A percentile compares a stretch with the other conserved stretches of the same genome.
phyloP scores from a whole-genome alignment of 2,888 invertebrate species.

The Cotesia congregata region DNA sequence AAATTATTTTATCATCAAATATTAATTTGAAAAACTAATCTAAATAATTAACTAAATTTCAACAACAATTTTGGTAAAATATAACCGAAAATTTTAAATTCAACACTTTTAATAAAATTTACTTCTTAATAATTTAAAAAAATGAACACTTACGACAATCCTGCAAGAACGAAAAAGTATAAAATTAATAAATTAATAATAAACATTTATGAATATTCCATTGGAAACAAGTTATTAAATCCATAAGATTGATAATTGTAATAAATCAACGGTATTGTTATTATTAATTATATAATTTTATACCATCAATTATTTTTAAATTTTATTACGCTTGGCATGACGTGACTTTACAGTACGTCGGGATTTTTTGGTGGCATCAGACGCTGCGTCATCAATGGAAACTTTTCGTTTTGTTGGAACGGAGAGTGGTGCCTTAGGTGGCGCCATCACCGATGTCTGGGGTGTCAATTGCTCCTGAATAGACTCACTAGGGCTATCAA shows the following conservation, averaged over 20 bases:
- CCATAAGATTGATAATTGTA: not conserved
- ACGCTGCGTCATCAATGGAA: constrained; percentile 38
- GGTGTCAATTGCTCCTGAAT: constrained; percentile 39
- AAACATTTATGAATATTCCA: not conserved
- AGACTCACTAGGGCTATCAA: constrained; percentile 59
- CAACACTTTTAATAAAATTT: not conserved
- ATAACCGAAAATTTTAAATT: not conserved
- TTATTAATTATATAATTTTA: constrained; percentile 49
- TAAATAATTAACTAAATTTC: too few relatives aligned
- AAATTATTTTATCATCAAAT: too few relatives aligned
- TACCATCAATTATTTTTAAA: constrained; percentile 62
- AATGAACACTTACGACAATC: constrained; percentile 1
- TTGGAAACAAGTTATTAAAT: not conserved
- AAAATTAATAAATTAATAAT: constrained; percentile 1
- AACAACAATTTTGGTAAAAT: not conserved
- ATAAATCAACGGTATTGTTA: not conserved
- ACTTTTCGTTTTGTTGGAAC: constrained; percentile 64
- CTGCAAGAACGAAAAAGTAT: not conserved
- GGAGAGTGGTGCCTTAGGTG: constrained; percentile 62
- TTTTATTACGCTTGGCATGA: constrained; percentile 67
- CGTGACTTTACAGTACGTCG: constrained; percentile 65
- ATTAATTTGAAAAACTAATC: too few relatives aligned
- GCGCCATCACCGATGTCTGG: constrained; percentile 62
- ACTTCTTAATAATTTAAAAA: not conserved
- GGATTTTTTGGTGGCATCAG: constrained; percentile 51